phyloP scores from a whole-genome alignment of 2,113 vertebrate genomes.

The Desmodus rotundus region DNA sequence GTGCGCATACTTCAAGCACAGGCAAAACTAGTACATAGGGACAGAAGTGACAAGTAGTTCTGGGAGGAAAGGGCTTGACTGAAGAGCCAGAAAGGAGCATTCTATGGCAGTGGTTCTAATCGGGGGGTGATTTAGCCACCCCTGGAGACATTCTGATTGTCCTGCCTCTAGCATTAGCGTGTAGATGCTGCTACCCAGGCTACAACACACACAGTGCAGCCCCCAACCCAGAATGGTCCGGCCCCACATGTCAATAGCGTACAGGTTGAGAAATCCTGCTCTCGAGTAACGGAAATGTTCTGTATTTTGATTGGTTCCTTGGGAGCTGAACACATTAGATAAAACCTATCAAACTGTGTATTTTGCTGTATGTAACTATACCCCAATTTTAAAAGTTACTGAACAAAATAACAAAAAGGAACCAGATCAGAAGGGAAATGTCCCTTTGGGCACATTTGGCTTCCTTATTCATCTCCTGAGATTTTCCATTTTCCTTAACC shows the following conservation, averaged over 20 bases:
- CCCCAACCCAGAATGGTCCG: not conserved
- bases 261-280: not conserved
- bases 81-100: not conserved
- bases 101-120: not conserved
- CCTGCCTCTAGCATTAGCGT: not conserved
- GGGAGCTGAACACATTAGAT: not conserved
- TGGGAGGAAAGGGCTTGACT: not conserved
- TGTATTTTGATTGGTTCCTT: not conserved
- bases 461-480: not conserved
- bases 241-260: not conserved
- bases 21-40: not conserved
- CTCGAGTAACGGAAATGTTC: not conserved
- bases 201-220: not conserved
- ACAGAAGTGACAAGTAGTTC: not conserved
- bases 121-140: not conserved
- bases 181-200: not conserved
- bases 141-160: not conserved
- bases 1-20: not conserved
- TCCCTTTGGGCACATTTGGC: not conserved
- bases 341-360: not conserved
- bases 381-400: not conserved
- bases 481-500: not conserved
- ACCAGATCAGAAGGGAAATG: not conserved
- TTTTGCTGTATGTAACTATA: not conserved
- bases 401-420: not conserved